phyloP scores from a whole-genome alignment of 1,140 invertebrate species.

The Formica exsecta region DNA sequence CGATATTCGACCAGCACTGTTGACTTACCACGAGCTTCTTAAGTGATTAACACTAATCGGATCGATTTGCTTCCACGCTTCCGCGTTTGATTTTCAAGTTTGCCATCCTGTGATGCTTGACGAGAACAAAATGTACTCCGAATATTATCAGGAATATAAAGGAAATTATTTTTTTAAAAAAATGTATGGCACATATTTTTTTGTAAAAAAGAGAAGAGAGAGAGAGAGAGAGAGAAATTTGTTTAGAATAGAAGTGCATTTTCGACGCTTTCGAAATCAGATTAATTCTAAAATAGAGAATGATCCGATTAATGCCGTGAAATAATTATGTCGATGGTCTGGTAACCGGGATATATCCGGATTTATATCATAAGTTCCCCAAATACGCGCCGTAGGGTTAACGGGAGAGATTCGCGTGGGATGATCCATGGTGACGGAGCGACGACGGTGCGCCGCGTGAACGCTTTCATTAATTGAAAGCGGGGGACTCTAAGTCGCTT shows the following conservation, averaged over 20 bases:
- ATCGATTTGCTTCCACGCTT: constrained; percentile 9
- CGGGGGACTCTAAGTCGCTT: constrained; percentile 71
- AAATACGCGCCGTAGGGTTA: not conserved
- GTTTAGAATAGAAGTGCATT: no score
- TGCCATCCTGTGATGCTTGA: not conserved
- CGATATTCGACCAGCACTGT: constrained; percentile 12
- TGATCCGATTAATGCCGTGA: not conserved
- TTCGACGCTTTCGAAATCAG: no score
- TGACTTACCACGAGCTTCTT: constrained; percentile 41
- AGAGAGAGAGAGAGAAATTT: not conserved
- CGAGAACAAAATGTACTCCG: not conserved
- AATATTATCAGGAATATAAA: not conserved
- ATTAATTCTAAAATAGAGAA: no score
- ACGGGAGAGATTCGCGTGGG: constrained; percentile 25
- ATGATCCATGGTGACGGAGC: constrained; percentile 52
- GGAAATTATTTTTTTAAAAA: not conserved
- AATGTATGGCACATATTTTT: not conserved
- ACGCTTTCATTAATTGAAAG: constrained; percentile 78
- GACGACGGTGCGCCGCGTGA: constrained; percentile 56
- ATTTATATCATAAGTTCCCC: not conserved
- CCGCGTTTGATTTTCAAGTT: not conserved
- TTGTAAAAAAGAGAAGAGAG: not conserved
- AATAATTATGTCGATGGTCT: constrained; percentile 30
- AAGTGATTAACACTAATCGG: constrained; percentile 21
- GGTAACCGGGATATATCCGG: no score